Percentiles rank a stretch among this genome's conserved stretches.
These are phyloP conservation scores for Platalea minor DNA, from an alignment of 2,797 vertebrate genomes.

Conservation along the genomic window DNA sequence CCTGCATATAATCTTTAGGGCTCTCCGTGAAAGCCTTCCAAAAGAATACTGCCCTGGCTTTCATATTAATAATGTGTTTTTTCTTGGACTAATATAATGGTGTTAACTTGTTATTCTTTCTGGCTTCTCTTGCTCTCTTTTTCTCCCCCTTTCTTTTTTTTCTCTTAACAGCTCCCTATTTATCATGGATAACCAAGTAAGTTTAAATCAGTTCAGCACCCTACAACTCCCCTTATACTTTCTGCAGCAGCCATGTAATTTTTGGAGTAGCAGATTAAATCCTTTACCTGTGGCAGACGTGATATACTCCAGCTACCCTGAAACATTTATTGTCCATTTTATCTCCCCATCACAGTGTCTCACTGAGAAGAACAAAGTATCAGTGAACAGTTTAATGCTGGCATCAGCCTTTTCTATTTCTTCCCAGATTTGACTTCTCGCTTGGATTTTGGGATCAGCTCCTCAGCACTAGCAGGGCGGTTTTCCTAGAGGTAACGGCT, in stretches of 20 bases:
- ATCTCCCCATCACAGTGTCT: not conserved
- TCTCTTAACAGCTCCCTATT: not conserved
- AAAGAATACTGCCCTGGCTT: not conserved
- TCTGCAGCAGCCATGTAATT: not conserved
- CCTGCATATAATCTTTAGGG: not conserved
- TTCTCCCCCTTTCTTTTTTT: not conserved
- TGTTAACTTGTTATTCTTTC: not conserved
- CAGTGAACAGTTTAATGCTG: not conserved
- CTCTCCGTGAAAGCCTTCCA: not conserved
- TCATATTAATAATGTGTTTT: not conserved
- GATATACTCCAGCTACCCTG: not conserved
- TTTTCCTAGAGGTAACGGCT: not conserved
- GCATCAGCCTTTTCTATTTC: not conserved
- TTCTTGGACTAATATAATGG: not conserved
- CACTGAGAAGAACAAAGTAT: not conserved
- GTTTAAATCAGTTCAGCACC: not conserved
- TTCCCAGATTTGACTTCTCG: not conserved
- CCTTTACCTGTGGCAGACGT: not conserved
- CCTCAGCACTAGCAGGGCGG: not conserved
- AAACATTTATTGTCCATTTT: constrained; percentile 17
- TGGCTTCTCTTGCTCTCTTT: not conserved
- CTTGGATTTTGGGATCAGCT: not conserved
- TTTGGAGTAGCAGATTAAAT: not conserved
- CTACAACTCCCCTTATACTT: not conserved
- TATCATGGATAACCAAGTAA: not conserved